Percentiles rank a stretch among this genome's conserved stretches.
Conservation (phyloP, 2,888 invertebrate genomes). For the Aromia moschata region DNA sequence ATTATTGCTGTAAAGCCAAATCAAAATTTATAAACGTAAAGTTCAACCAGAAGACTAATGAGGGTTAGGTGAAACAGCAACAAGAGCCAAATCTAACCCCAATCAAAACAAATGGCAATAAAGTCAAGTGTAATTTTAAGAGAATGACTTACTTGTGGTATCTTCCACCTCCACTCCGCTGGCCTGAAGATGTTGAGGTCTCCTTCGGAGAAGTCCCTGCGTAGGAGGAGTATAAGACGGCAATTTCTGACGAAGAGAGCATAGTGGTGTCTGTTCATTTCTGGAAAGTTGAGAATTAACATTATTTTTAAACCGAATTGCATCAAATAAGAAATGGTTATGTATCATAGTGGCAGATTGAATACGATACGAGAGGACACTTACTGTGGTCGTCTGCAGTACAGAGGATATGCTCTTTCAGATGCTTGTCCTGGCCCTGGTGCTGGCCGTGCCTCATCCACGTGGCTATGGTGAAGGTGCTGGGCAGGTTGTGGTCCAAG, state of each 20-base stretch:
- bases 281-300: constrained; percentile 64
- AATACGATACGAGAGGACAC: constrained; percentile 55
- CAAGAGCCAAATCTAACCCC: neutral
- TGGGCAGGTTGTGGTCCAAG: constrained; percentile 79
- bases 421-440: constrained; percentile 83
- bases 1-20: neutral
- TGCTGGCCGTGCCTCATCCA: constrained; percentile 94
- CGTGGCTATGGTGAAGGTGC: constrained; percentile 89
- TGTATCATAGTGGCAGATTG: too few species aligned
- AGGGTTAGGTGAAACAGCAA: too few species aligned
- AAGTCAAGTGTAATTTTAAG: neutral
- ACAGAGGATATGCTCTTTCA: constrained; percentile 96
- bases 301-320: neutral
- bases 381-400: constrained; percentile 97
- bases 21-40: too few species aligned
- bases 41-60: too few species aligned
- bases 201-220: constrained; percentile 90
- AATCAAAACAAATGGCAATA: neutral
- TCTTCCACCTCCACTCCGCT: constrained; percentile 98
- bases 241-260: constrained; percentile 97
- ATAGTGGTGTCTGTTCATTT: constrained; percentile 99
- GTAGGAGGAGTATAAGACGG: constrained; percentile 89
- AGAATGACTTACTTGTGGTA: constrained; percentile 77
- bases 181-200: constrained; percentile 95
- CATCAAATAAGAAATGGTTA: neutral